A percentile compares a stretch with the other conserved stretches of the same genome.
Conservation (phyloP, 1,140 invertebrate species). For the Cydia fagiglandana region DNA sequence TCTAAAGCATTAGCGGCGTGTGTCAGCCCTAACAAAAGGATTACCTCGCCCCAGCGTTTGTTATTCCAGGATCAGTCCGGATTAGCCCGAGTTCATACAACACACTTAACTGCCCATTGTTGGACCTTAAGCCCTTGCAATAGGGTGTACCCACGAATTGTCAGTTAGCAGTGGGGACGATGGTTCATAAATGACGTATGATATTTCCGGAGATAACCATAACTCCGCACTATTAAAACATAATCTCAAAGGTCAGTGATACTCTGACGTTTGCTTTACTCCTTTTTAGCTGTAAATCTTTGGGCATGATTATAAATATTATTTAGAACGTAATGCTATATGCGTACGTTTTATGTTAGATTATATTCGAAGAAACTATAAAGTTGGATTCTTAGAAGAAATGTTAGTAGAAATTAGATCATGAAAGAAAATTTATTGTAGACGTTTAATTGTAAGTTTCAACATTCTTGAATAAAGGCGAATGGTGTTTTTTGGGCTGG, state of each 20-base stretch:
- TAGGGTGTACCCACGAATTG: no score
- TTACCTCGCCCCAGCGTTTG: conserved; percentile 1
- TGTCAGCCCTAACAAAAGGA: conserved; percentile 11
- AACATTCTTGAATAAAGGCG: no score
- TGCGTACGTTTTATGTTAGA: not conserved
- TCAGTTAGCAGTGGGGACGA: no score
- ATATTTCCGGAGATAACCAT: conserved; percentile 27
- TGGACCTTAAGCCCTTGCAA: no score
- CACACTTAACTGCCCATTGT: no score
- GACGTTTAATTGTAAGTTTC: not conserved
- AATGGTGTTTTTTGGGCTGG: no score
- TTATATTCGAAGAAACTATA: not conserved
- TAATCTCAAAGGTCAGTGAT: conserved; percentile 13
- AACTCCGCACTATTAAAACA: conserved; percentile 16
- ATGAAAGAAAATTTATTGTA: not conserved
- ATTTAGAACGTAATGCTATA: conserved; percentile 4
- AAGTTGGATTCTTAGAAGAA: not conserved
- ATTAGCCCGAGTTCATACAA: conserved; percentile 2
- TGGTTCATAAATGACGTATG: conserved; percentile 22
- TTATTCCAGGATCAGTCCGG: conserved; percentile 26
- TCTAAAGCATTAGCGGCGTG: conserved; percentile 28
- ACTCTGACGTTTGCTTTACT: not conserved
- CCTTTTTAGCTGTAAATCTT: conserved; percentile 9
- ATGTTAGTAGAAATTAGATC: not conserved
- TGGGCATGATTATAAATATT: not conserved